Evolutionary conservation across 2,888 invertebrate genomes (phyloP).

Genomic region (Glaucopsyche alexis): DNA sequence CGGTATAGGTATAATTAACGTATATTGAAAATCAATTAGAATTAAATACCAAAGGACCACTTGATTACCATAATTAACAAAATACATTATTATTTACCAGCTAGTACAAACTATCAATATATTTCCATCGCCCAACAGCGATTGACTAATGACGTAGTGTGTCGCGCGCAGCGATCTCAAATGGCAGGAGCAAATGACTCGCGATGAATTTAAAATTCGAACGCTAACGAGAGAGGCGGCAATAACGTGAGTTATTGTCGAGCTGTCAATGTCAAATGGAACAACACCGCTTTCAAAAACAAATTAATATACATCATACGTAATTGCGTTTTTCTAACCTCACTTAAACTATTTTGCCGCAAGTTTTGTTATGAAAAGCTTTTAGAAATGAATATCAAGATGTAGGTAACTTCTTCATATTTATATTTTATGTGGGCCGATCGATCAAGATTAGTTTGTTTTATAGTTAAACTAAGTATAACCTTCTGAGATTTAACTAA

Average conservation of each 20-base stretch:
- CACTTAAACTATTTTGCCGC: neutral
- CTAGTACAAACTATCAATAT: conserved; percentile 50
- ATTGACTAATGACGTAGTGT: conserved; percentile 77
- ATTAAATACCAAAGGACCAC: neutral
- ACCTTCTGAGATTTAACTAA: no score
- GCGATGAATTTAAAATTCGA: conserved; percentile 78
- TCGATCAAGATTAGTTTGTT: no score
- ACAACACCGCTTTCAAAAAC: conserved; percentile 32
- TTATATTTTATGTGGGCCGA: no score
- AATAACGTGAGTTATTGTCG: conserved; percentile 60
- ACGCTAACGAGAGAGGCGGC: conserved; percentile 72
- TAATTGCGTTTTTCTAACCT: conserved; percentile 12
- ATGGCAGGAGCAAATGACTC: conserved; percentile 71
- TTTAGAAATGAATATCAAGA: neutral
- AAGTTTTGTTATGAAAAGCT: neutral
- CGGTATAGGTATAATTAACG: no score
- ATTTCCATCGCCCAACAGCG: conserved; percentile 36
- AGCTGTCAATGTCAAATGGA: conserved; percentile 40
- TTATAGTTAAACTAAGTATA: no score
- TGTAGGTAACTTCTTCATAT: neutral
- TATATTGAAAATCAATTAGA: neutral
- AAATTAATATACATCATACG: conserved; percentile 21
- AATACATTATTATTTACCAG: neutral
- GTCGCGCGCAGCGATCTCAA: conserved; percentile 73
- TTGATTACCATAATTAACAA: neutral